phyloP scores from a whole-genome alignment of 2,888 invertebrate genomes.

The Drosophila parthenogenetica region DNA sequence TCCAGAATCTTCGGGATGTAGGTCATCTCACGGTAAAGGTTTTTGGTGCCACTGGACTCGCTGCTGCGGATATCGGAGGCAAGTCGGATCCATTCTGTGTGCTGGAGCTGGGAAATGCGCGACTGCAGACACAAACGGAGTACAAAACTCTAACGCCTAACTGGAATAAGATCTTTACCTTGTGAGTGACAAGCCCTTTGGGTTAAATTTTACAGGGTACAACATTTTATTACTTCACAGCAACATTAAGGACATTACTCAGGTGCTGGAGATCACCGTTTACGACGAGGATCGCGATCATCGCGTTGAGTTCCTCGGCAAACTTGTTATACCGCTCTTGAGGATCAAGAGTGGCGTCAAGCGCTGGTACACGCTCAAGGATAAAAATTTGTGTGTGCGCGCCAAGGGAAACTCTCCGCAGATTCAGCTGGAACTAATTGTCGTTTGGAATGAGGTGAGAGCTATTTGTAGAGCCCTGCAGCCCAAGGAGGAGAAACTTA shows the following conservation, averaged over 20 bases:
- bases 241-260: constrained; percentile 98
- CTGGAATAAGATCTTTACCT: constrained; percentile 99
- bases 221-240: constrained; percentile 82
- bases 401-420: constrained; percentile 97
- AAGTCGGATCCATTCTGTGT: constrained; percentile 99
- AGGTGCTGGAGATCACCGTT: constrained; percentile 96
- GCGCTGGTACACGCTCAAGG: constrained; percentile 98
- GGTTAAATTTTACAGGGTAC: neutral
- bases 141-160: constrained; percentile 98
- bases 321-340: constrained; percentile 94
- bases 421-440: constrained; percentile 91
- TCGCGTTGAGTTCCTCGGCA: constrained; percentile 98
- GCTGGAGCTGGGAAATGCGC: constrained; percentile 96
- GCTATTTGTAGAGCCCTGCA: constrained; percentile 97
- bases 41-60: constrained; percentile 92
- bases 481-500: constrained; percentile 97
- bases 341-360: constrained; percentile 95
- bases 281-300: constrained; percentile 99
- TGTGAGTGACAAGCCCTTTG: constrained; percentile 88
- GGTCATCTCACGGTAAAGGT: constrained; percentile 98
- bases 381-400: constrained; percentile 94
- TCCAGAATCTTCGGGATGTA: constrained; percentile 92
- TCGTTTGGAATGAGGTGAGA: constrained; percentile 95
- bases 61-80: constrained; percentile 97
- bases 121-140: constrained; percentile 98